Conservation (phyloP, 35 echinoderm and acorn worm species). For the Patiria miniata region DNA sequence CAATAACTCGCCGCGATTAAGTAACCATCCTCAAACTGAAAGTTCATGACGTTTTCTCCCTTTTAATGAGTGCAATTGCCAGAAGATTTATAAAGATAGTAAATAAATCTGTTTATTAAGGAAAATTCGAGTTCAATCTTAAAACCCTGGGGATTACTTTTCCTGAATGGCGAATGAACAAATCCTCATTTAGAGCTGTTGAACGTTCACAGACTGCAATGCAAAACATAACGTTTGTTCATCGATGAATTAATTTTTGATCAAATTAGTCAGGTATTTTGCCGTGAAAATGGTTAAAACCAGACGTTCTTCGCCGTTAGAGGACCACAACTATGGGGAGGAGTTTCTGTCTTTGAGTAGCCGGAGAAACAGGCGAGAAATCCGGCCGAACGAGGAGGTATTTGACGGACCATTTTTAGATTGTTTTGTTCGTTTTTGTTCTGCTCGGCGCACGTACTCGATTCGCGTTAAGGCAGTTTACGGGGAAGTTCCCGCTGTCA, state of each 20-base stretch:
- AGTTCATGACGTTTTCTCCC: neutral
- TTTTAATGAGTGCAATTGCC: neutral
- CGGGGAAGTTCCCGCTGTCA: no score
- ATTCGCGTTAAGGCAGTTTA: no score
- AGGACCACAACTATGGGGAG: neutral
- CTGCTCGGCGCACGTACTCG: neutral
- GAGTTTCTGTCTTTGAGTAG: conserved; percentile 25
- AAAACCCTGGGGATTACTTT: neutral
- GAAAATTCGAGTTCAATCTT: neutral
- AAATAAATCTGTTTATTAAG: neutral
- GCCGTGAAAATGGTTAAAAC: conserved; percentile 30
- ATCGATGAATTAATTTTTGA: neutral
- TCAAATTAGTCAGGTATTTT: neutral
- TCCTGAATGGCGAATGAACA: neutral
- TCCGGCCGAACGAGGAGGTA: neutral
- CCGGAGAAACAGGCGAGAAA: neutral
- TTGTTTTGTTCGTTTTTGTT: conserved; percentile 8
- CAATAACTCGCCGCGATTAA: neutral
- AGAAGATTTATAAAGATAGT: neutral
- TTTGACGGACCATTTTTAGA: neutral
- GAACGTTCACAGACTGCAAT: neutral
- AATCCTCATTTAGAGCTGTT: neutral
- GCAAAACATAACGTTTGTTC: neutral
- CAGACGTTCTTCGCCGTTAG: neutral
- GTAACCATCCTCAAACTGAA: neutral